These are phyloP conservation scores for Cassiopea xamachana DNA, from an alignment of 30 jellyfish, hydroid and myxozoan species.

Conservation along the genomic window DNA sequence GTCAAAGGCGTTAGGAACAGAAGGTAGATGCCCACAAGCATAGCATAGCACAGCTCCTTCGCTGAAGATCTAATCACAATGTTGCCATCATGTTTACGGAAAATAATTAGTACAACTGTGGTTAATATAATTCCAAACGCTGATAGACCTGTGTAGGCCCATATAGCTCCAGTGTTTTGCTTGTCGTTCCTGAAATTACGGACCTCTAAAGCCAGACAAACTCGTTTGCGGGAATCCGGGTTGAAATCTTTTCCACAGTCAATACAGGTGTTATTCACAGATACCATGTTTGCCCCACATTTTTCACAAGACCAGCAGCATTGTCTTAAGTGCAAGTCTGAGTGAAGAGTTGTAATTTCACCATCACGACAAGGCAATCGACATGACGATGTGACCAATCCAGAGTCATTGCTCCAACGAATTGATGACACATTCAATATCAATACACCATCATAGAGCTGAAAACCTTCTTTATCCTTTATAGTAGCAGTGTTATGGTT, in stretches of 20 bases:
- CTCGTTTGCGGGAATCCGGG: constrained; percentile 37
- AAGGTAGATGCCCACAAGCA: constrained; percentile 76
- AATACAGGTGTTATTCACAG: constrained; percentile 68
- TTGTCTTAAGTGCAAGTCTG: constrained; percentile 10
- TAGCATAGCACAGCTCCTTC: constrained; percentile 75
- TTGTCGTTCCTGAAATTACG: constrained; percentile 24
- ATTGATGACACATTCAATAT: background rate
- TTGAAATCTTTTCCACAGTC: constrained; percentile 55
- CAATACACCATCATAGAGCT: background rate
- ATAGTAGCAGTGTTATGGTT: background rate
- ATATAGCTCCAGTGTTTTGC: background rate
- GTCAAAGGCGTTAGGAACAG: constrained; percentile 54
- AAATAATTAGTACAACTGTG: constrained; percentile 27
- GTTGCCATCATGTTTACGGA: constrained; percentile 52
- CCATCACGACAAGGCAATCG: constrained; percentile 76
- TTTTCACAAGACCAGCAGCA: constrained; percentile 88
- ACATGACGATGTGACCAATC: constrained; percentile 52
- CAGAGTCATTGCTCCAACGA: background rate
- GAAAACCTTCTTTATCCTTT: background rate
- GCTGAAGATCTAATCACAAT: constrained; percentile 83
- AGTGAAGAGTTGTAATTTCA: constrained; percentile 13
- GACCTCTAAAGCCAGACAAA: constrained; percentile 61
- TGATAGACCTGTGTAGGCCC: constrained; percentile 46
- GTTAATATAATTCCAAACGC: constrained; percentile 64
- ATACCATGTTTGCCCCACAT: constrained; percentile 71